Evolutionary conservation across 2,113 vertebrate species (phyloP), one percentile per base, ranked within the genome.

Genomic region (Pluvianellus socialis): DNA sequence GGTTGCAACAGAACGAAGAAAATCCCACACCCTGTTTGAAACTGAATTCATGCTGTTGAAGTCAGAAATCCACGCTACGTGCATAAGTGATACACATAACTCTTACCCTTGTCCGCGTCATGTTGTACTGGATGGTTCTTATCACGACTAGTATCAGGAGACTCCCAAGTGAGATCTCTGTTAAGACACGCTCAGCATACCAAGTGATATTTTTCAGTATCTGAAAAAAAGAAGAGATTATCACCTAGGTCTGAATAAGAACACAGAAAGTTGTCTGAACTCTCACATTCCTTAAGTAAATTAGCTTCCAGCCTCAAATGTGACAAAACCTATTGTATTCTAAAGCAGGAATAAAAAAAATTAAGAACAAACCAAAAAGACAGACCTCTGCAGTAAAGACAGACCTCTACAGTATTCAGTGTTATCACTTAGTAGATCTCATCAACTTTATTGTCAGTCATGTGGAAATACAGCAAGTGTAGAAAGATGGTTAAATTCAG

Each of bases 71-170:
- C 33, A 7, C 6, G 14, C 6, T 1, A 49, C 1, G 4, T 38
- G 63, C 2, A 0, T 12, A 53, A 91, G 33, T 1, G 8, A 42
- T 52, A 38, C 35, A 19, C 0, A 0, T 6, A 86, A 49, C n/a
- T 93, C 98, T 98, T 97, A 99, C 99, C 98, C 99, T 98, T n/a
- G 99, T 99, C 72, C 99, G 97, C 16, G 99, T 99, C 99, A 99
- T 99, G 98, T 99, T 99, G 98, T 99, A 99, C 90, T 99, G 99
- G 95, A 99, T 99, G 94, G 99, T 99, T 97, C 99, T 99, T 96
- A 99, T 99, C 88, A 99, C 99, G 3, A 99, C 99, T 53, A 99
- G 97, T 92, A 99, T 99, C 92, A 99, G 98, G 87, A 99, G 98
- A 95, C 99, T 99, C 53, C 99, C 99, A 66, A 99, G 97, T 13